A percentile compares a stretch with the other conserved stretches of the same genome.
Conservation (phyloP, 2,888 invertebrate genomes). For the Euproctis similis region DNA sequence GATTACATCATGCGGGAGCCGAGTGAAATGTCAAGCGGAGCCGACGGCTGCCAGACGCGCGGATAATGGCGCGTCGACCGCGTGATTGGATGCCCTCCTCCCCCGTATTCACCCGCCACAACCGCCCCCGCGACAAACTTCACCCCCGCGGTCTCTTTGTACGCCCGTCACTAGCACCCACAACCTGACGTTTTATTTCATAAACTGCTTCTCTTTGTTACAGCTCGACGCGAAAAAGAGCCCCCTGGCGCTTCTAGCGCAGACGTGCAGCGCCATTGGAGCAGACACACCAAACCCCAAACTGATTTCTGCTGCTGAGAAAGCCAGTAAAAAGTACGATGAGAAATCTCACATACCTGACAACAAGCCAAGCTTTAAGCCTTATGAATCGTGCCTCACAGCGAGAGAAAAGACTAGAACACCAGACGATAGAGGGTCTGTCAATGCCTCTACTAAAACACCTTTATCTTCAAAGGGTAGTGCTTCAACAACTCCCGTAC, state of each 20-base stretch:
- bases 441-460: constrained; percentile 72
- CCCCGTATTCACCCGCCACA: constrained; percentile 38
- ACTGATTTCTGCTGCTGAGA: constrained; percentile 83
- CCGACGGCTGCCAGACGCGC: constrained; percentile 75
- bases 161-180: constrained; percentile 67
- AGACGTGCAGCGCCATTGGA: constrained; percentile 98
- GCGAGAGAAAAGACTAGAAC: constrained; percentile 80
- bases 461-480: constrained; percentile 74
- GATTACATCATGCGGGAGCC: constrained; percentile 76
- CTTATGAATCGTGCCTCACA: constrained; percentile 81
- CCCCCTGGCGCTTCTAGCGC: constrained; percentile 94
- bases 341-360: constrained; percentile 77
- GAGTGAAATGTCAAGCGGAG: constrained; percentile 76
- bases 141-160: constrained; percentile 64
- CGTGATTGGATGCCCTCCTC: constrained; percentile 69
- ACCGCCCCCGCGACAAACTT: constrained; percentile 30
- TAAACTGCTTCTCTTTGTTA: constrained; percentile 74
- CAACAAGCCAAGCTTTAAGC: constrained; percentile 82
- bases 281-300: constrained; percentile 89
- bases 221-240: constrained; percentile 99
- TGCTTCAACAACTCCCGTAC: constrained; percentile 64
- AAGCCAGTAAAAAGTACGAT: constrained; percentile 78
- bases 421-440: constrained; percentile 79
- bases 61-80: constrained; percentile 76
- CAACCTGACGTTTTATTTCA: constrained; percentile 71